These are phyloP conservation scores for Drosophila mayaguana DNA, from an alignment of 2,888 invertebrate species.

Conservation along the genomic window DNA sequence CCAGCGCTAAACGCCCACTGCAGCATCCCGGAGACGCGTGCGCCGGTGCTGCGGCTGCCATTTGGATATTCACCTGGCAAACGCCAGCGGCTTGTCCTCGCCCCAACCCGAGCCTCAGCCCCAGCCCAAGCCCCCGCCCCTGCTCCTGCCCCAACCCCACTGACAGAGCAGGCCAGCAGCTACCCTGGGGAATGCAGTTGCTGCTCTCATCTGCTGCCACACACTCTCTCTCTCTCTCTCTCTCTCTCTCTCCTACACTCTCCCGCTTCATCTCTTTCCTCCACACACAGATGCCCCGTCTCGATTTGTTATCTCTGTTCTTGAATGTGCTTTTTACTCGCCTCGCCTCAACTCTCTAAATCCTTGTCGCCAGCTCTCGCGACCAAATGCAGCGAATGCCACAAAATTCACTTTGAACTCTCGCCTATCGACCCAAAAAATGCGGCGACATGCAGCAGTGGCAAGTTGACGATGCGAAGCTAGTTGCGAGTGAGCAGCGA, in stretches of 20 bases:
- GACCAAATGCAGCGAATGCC: constrained; percentile 23
- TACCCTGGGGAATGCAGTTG: constrained; percentile 21
- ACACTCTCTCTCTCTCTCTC: neutral
- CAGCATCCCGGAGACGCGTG: constrained; percentile 57
- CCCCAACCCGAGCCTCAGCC: neutral
- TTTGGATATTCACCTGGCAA: constrained; percentile 40
- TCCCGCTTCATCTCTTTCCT: neutral
- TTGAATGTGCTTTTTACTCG: constrained; percentile 5
- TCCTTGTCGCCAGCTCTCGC: constrained; percentile 21
- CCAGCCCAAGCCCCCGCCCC: too few species aligned
- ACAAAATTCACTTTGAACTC: constrained; percentile 21
- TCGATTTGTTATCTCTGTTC: constrained; percentile 17
- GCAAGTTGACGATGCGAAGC: neutral
- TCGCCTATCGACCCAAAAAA: constrained; percentile 16
- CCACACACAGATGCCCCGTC: neutral
- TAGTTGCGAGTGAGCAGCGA: neutral
- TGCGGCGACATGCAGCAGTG: constrained; percentile 2
- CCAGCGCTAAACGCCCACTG: constrained; percentile 35
- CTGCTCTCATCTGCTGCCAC: constrained; percentile 4
- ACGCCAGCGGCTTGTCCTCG: neutral
- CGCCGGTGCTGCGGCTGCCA: constrained; percentile 24
- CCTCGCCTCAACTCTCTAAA: neutral
- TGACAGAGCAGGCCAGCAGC: neutral
- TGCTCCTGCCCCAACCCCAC: neutral
- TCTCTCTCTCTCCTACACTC: neutral